A percentile compares a stretch with the other conserved stretches of the same genome.
Evolutionary conservation across 2,113 vertebrate species (phyloP).

Genomic region (Eleginops maclovinus): DNA sequence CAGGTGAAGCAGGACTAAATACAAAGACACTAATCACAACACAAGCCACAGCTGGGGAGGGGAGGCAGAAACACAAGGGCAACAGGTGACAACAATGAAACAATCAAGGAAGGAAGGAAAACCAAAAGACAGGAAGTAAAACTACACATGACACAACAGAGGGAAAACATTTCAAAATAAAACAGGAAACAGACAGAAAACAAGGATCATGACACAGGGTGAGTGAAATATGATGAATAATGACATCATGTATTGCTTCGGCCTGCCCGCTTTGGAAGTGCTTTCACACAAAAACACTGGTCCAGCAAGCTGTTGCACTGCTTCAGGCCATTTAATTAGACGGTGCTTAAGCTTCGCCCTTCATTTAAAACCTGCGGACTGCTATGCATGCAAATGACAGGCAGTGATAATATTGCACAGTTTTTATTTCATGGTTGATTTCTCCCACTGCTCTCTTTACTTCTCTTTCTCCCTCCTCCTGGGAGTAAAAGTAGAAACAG

Average conservation of each 20-base stretch:
- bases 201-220: no score
- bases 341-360: background rate
- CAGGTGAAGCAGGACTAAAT: no score
- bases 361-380: constrained; percentile 8
- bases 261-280: constrained; percentile 8
- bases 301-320: constrained; percentile 11
- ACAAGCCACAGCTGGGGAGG: no score
- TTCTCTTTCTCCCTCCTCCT: constrained; percentile 17
- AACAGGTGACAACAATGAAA: no score
- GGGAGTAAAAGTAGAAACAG: constrained; percentile 1
- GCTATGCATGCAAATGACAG: constrained; percentile 29
- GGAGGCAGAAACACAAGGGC: no score
- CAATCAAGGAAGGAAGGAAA: no score
- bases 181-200: no score
- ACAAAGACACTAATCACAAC: no score
- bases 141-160: no score
- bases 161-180: no score
- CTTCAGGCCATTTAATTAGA: constrained; percentile 40
- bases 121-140: no score
- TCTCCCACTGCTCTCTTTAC: background rate
- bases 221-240: constrained; percentile 56
- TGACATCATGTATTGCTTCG: constrained; percentile 39
- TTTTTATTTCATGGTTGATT: constrained; percentile 27
- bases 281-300: constrained; percentile 26
- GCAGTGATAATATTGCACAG: constrained; percentile 6